A percentile compares a stretch with the other conserved stretches of the same genome.
These are phyloP conservation scores for Engystomops pustulosus DNA, from an alignment of 2,113 vertebrate species.

Conservation along the genomic window DNA sequence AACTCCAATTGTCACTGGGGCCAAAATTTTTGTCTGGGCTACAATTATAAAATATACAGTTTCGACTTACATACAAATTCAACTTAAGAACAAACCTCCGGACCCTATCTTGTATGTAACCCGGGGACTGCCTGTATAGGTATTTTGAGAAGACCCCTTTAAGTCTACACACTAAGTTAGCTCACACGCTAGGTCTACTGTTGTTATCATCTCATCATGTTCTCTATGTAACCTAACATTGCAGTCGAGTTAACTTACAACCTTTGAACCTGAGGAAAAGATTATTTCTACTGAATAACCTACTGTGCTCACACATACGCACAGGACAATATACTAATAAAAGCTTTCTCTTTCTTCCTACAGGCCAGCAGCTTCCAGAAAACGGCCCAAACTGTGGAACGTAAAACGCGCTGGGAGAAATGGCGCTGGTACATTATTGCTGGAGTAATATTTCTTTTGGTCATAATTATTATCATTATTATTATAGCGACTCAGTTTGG, in stretches of 20 bases:
- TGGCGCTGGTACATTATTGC: slow-evolving; percentile 61
- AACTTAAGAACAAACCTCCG: no score
- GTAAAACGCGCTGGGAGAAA: slow-evolving; percentile 66
- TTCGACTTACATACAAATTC: no score
- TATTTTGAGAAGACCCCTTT: no score
- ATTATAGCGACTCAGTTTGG: not conserved
- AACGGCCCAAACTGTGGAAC: slow-evolving; percentile 64
- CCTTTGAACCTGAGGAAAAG: not conserved
- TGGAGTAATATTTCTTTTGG: slow-evolving; percentile 48
- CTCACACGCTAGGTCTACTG: no score
- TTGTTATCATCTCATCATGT: no score
- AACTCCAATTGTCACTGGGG: no score
- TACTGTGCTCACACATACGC: not conserved
- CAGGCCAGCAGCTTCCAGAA: slow-evolving; percentile 70
- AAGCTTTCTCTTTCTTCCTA: not conserved
- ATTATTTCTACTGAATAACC: not conserved
- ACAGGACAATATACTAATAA: not conserved
- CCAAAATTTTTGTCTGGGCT: no score
- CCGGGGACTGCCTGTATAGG: no score
- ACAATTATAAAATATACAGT: no score
- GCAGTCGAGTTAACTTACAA: not conserved
- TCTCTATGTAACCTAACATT: no score
- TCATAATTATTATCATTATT: slow-evolving; percentile 62
- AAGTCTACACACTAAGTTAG: no score
- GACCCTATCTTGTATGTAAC: no score